Evolutionary conservation across 1,140 invertebrate species (phyloP), one percentile per base, ranked within the genome.

Genomic region (Eupeodes corollae): DNA sequence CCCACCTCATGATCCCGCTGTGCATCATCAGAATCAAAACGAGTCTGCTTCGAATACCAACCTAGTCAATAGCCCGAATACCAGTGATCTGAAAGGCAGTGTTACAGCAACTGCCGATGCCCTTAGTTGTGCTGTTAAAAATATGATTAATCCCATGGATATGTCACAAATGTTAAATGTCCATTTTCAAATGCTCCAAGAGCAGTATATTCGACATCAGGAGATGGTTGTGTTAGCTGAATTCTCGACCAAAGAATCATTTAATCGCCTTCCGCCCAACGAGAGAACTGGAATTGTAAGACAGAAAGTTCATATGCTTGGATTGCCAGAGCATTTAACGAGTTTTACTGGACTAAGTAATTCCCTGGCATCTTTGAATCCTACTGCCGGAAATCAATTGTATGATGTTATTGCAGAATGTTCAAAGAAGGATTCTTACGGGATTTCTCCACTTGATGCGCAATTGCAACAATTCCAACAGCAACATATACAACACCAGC

Each of bases 171-270:
- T 61, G 51, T 52, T 76, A 10, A 56, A 73, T 49, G 74, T 74
- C 49, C 75, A 72, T 34, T 70, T 73, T 48, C 72, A 71, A 44
- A 63, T 73, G 58, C 49, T 74, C 12, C 75, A 73, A 51, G 73
- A 76, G 38, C 73, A 77, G 40, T 59, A 75, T 50, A 47, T 77
- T 2, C 58, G 76, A 11, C 71, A 71, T 51, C 74, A 73, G 49
- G 68, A 71, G 32, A 63, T 68, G 11, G 58, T 68, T 12, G 69
- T 79, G 13, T 61, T 80, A 14, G 62, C 66, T 9, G 80, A 83
- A 52, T 59, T 84, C 11, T 76, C 79, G 6, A 78, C 82, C 31
- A 73, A 77, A 35, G 82, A 83, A 26, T 75, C 75, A 14, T 85
- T 82, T 70, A 70, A 72, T 42, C 70, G 69, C 0, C 51, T 84